Percentiles rank a stretch among this genome's conserved stretches.
These are phyloP conservation scores for Ciconia nigra DNA, from an alignment of 2,797 vertebrate species.

Conservation along the genomic window DNA sequence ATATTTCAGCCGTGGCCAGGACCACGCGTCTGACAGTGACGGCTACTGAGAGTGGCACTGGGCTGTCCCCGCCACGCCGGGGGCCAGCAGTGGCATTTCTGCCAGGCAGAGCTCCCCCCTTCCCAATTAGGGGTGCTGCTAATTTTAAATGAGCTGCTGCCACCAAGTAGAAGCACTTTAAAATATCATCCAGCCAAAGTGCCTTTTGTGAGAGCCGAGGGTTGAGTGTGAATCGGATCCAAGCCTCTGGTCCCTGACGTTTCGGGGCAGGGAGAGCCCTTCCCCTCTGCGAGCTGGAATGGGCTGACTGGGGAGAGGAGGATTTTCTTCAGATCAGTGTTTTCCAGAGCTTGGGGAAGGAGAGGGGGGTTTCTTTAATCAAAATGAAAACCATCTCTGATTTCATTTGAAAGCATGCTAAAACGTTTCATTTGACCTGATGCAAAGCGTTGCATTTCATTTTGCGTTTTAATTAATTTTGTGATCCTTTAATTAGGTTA, in stretches of 20 bases:
- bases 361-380: background rate
- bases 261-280: background rate
- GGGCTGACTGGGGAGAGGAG: background rate
- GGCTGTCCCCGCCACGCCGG: background rate
- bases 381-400: constrained; percentile 13
- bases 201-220: background rate
- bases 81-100: background rate
- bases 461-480: constrained; percentile 50
- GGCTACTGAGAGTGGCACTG: background rate
- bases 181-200: background rate
- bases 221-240: background rate
- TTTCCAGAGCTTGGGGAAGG: background rate
- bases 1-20: background rate
- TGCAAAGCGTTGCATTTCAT: background rate
- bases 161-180: background rate
- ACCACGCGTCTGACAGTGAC: background rate
- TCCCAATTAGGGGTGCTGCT: constrained; percentile 2
- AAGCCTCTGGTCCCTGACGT: background rate
- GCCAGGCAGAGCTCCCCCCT: background rate
- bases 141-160: constrained; percentile 6
- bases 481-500: constrained; percentile 55
- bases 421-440: background rate
- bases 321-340: background rate
- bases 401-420: background rate
- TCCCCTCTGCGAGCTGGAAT: background rate